These are phyloP conservation scores for Melolontha melolontha DNA, from an alignment of 2,888 invertebrate genomes.

Conservation along the genomic window DNA sequence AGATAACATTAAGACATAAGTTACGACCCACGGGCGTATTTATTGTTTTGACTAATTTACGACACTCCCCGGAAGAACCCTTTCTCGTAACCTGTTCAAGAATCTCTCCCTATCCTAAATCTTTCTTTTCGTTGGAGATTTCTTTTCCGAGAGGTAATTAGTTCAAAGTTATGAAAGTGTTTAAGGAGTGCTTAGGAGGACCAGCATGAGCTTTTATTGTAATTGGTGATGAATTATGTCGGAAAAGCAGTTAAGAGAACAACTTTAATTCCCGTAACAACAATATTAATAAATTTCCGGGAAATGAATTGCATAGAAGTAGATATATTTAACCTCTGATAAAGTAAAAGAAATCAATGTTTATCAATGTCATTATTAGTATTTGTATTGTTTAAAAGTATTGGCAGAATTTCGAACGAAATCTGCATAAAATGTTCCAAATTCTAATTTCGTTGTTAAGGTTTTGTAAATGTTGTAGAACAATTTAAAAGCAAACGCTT, in stretches of 20 bases:
- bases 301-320: background rate
- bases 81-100: slow-evolving; percentile 14
- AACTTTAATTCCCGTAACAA: slow-evolving; percentile 22
- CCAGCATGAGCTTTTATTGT: slow-evolving; percentile 14
- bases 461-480: too few species aligned
- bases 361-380: too few species aligned
- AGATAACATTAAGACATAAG: slow-evolving; percentile 33
- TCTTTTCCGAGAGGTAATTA: slow-evolving; percentile 30
- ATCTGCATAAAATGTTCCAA: too few species aligned
- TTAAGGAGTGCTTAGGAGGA: slow-evolving; percentile 15
- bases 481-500: too few species aligned
- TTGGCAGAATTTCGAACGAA: too few species aligned
- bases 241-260: slow-evolving; percentile 22
- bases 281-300: slow-evolving; percentile 9
- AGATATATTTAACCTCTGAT: background rate
- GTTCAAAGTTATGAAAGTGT: slow-evolving; percentile 35
- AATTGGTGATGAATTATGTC: slow-evolving; percentile 26
- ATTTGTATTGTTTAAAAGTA: too few species aligned
- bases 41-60: slow-evolving; percentile 30
- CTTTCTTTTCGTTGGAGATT: slow-evolving; percentile 22
- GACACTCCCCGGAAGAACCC: slow-evolving; percentile 22
- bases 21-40: slow-evolving; percentile 22
- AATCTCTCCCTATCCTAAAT: background rate
- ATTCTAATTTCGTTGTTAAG: too few species aligned
- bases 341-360: background rate